These are phyloP conservation scores for Antheraea mylitta DNA, from an alignment of 1,140 invertebrate genomes.

Conservation along the genomic window DNA sequence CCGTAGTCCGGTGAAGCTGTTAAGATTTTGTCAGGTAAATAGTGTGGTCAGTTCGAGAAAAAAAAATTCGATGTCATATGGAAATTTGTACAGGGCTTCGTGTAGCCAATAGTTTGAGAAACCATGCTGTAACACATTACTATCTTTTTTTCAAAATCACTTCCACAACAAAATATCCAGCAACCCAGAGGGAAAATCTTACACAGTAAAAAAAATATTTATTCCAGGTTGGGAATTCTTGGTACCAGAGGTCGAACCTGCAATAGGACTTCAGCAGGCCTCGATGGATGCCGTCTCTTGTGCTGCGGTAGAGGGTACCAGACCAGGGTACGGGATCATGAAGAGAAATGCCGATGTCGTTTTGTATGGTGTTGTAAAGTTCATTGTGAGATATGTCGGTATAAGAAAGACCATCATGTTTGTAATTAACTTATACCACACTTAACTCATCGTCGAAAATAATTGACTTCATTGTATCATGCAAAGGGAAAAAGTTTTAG, in stretches of 20 bases:
- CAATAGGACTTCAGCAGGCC: slow-evolving; percentile 88
- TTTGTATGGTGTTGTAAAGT: slow-evolving; percentile 97
- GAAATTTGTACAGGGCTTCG: too few species aligned
- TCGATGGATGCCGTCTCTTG: slow-evolving; percentile 90
- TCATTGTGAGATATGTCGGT: slow-evolving; percentile 91
- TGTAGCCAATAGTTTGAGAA: too few species aligned
- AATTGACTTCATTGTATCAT: background rate
- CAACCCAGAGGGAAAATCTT: too few species aligned
- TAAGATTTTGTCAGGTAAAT: too few species aligned
- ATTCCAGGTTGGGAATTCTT: slow-evolving; percentile 86
- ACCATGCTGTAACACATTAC: too few species aligned
- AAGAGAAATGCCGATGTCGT: slow-evolving; percentile 94
- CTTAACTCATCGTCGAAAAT: background rate
- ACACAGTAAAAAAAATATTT: too few species aligned
- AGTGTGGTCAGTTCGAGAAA: too few species aligned
- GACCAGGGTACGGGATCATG: slow-evolving; percentile 89
- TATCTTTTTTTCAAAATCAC: too few species aligned
- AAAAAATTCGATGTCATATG: too few species aligned
- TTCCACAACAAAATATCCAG: too few species aligned
- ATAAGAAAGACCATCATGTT: slow-evolving; percentile 89
- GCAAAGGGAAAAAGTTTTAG: background rate
- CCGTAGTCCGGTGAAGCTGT: too few species aligned
- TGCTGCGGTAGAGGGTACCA: slow-evolving; percentile 96
- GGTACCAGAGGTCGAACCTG: slow-evolving; percentile 92
- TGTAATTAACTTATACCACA: slow-evolving; percentile 86